Base-by-base conservation (phyloP, 1,140 invertebrate species). In the Drosophila ogumai region DNA sequence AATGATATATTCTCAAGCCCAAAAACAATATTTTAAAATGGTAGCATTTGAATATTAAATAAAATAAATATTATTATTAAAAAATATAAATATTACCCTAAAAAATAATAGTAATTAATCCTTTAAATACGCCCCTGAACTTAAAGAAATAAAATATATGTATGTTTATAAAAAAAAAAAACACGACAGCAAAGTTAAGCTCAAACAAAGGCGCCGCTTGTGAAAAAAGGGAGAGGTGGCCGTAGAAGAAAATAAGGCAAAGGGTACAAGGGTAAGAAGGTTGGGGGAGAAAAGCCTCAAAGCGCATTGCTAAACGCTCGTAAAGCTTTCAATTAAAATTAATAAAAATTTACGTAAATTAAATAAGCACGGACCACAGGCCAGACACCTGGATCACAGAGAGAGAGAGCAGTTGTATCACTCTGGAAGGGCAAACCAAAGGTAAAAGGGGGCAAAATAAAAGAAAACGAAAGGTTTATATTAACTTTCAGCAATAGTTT, bases 241-340 rank as follows among this genome's bases (percentile, higher is more conserved):
- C 25, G 12, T 6, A 13, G 17, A n/a, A 17, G 34, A 36, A 13
- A 19, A n/a, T 31, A 10, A 34, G 31, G 44, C 36, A 38, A 36
- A 41, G 55, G 34, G 36, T 28, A 12, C 32, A 34, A 38, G 46
- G 22, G 36, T 9, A 15, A 19, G 15, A 54, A 54, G n/a, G 19
- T 0, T 13, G 13, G 15, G 8, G 12, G 25, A 40, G 15, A 15
- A 28, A 40, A 44, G 32, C 61, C 65, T 72, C 57, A 67, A 54
- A 58, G 65, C 44, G 77, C 40, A 43, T 40, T 43, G 60, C 79
- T 61, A 79, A 82, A 79, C 84, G 68, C 76, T 84, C 85, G 80
- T 88, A 88, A 90, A 88, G 84, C 85, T 88, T 88, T 88, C 85
- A 88, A 90, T 88, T 88, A 88, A 88, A 88, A 88, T 88, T 88